Base-by-base conservation (phyloP, 2,797 vertebrate species). In the Hipposideros larvatus region DNA sequence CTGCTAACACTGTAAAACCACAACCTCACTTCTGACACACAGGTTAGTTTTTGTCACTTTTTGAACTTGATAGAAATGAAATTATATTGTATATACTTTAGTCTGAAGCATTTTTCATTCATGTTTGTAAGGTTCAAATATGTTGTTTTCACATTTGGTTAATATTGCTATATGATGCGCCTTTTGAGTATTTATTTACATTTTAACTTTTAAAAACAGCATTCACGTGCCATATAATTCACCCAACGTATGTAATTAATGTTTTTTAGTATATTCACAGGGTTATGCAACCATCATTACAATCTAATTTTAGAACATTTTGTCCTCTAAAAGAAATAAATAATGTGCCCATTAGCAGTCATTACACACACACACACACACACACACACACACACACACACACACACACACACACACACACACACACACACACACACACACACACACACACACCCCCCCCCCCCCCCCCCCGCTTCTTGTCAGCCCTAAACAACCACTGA, bases 231-330 rank as follows among this genome's bases (percentile, higher is more conserved):
- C 66, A 11, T 53, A 51, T 70, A 90, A 86, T 68, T 92, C 24
- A 87, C 11, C n/a, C 28, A 71, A 41, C 74, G 66, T 55, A 19
- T 75, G 19, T 34, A 74, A 2, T 68, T 91, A 41, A 22, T 71
- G 18, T 86, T 71, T 80, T 87, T 55, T 31, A 59, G 15, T 73
- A 31, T 79, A 86, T 24, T 90, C 21, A 75, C 37, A 87, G 55
- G n/a, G 13, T 91, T 91, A 55, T 51, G 37, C 34, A 51, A 51
- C 48, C 48, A 31, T 90, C 26, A 55, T 61, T n/a, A n/a, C 46
- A 89, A 11, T 88, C 68, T 93, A 73, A 86, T 90, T 66, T 93
- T 63, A 68, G 68, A 83, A 61, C 48, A 57, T 87, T 90, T 95
- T 86, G 51, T 92, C 41, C 16, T 83, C 61, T 85, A 18, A 53